A percentile compares a stretch with the other conserved stretches of the same genome.
Conservation (phyloP, 1,140 invertebrate species). For the Trinorchestia longiramus region DNA sequence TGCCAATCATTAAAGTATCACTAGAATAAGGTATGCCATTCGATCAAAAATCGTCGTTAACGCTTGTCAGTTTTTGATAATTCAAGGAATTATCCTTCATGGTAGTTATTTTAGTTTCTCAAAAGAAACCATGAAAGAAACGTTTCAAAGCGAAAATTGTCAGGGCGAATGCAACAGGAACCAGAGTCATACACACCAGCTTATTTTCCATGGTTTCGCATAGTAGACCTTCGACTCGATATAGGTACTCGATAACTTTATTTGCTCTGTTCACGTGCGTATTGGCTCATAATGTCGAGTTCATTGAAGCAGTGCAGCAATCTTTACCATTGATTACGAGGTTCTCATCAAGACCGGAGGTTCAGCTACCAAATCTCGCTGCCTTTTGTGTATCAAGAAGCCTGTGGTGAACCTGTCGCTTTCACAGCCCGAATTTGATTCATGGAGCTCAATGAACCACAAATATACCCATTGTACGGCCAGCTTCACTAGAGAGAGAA, state of each 20-base stretch:
- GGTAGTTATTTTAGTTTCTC: not conserved
- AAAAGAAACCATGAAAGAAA: not conserved
- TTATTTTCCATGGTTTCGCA: not conserved
- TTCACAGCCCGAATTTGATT: not conserved
- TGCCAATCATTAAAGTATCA: not conserved
- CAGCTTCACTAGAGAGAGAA: not conserved
- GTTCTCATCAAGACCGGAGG: not conserved
- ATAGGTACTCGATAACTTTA: not conserved
- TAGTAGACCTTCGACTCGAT: not conserved
- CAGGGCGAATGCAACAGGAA: not conserved
- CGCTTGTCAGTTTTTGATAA: not conserved
- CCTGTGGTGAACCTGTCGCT: not conserved
- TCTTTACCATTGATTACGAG: constrained; percentile 36
- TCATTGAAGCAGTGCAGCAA: not conserved
- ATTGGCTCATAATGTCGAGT: not conserved
- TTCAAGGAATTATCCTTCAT: not conserved
- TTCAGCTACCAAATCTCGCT: not conserved
- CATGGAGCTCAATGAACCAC: not conserved
- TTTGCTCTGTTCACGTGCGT: not conserved
- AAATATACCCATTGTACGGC: not conserved
- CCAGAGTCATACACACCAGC: not conserved
- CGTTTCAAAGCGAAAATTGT: not conserved
- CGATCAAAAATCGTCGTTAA: not conserved
- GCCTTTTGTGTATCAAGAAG: not conserved
- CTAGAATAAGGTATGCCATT: not conserved